Conservation (phyloP, 2,797 vertebrate genomes). For the Falco biarmicus region DNA sequence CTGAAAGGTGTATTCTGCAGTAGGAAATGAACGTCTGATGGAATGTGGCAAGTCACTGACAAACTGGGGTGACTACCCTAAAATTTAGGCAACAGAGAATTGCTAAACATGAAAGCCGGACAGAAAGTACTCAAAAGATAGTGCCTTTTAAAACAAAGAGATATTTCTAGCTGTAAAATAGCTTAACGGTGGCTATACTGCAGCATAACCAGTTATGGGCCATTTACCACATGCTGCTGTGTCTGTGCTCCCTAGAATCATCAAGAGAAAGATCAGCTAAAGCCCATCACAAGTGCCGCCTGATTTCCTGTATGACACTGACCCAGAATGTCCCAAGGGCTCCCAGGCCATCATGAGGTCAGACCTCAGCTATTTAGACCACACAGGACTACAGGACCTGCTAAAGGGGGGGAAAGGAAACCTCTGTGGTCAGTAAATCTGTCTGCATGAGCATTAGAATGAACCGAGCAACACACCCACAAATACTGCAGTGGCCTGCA, state of each 20-base stretch:
- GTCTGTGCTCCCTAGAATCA: background rate
- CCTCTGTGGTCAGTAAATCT: background rate
- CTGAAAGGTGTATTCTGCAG: background rate
- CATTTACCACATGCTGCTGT: background rate
- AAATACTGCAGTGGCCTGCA: background rate
- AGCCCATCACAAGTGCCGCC: background rate
- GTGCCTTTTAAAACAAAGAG: background rate
- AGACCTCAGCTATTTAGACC: background rate
- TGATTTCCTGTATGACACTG: background rate
- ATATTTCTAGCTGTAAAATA: background rate
- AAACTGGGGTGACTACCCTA: background rate
- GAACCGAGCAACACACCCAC: background rate
- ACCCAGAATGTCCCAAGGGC: background rate
- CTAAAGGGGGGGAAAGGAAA: background rate
- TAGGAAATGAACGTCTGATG: background rate
- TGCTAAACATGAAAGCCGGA: background rate
- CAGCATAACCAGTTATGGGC: background rate
- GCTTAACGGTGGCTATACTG: background rate
- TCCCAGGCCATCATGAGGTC: background rate
- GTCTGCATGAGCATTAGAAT: background rate
- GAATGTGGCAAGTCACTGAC: background rate
- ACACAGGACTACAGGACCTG: background rate
- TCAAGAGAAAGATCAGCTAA: background rate
- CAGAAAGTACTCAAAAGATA: background rate
- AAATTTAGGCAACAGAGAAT: background rate